These are phyloP conservation scores for Periophthalmus magnuspinnatus DNA, from an alignment of 2,797 vertebrate species.

Conservation along the genomic window DNA sequence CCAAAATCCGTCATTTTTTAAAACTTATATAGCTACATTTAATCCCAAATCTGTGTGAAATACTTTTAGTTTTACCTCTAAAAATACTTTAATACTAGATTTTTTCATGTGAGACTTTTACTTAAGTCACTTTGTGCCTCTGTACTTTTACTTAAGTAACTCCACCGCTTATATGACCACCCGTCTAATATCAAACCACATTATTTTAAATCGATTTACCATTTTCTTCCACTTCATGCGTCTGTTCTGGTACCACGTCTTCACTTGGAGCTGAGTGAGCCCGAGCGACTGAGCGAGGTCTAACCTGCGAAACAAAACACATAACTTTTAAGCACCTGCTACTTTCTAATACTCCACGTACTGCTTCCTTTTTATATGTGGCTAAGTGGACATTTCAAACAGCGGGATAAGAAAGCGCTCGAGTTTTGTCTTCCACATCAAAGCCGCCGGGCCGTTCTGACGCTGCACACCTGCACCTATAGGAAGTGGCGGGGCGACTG, in stretches of 20 bases:
- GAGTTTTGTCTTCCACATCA: constrained; percentile 34
- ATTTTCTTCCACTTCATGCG: constrained; percentile 99
- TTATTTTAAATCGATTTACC: constrained; percentile 73
- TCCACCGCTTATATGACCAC: neutral
- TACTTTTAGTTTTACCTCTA: too few species aligned
- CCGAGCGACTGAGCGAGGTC: constrained; percentile 95
- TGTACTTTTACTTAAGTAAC: too few species aligned
- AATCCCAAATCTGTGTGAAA: too few species aligned
- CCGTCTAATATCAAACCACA: neutral
- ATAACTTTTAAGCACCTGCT: neutral
- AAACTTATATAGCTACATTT: too few species aligned
- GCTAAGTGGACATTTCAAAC: neutral
- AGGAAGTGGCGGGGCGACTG: constrained; percentile 33
- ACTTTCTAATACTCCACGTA: constrained; percentile 5
- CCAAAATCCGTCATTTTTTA: too few species aligned
- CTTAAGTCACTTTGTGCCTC: too few species aligned
- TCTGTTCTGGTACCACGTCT: constrained; percentile 99
- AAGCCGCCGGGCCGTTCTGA: constrained; percentile 32
- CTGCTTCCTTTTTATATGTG: neutral
- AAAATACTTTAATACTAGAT: too few species aligned
- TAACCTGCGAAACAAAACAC: constrained; percentile 77
- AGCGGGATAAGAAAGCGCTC: constrained; percentile 14
- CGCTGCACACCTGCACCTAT: constrained; percentile 50
- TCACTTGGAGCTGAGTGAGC: constrained; percentile 98
- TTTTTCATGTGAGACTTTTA: too few species aligned